Evolutionary conservation across 2,113 vertebrate species (phyloP).

Genomic region (Lonchura striata): DNA sequence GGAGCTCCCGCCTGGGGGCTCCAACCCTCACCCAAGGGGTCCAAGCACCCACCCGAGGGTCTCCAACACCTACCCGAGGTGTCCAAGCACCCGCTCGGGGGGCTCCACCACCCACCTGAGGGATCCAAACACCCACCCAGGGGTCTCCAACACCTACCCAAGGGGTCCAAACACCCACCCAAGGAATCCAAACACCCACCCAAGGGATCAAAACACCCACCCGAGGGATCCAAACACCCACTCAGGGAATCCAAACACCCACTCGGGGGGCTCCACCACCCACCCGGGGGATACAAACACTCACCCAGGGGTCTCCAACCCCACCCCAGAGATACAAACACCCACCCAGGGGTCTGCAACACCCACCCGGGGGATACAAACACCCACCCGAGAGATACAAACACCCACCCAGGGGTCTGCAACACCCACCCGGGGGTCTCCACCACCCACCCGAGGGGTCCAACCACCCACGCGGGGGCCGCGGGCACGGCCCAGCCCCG

Average conservation of each 20-base stretch:
- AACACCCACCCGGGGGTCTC: background rate
- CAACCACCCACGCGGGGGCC: background rate
- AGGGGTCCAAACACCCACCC: no score
- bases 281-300: background rate
- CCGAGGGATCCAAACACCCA: no score
- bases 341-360: background rate
- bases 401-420: background rate
- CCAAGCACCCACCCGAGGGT: no score
- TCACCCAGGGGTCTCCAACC: background rate
- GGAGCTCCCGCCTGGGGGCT: background rate
- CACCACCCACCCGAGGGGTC: background rate
- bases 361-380: background rate
- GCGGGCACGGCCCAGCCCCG: background rate
- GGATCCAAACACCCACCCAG: background rate
- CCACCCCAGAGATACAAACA: background rate
- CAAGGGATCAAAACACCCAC: no score
- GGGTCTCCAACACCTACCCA: accelerated
- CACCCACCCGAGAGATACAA: background rate
- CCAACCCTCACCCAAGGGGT: background rate
- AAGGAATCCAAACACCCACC: no score
- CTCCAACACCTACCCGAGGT: no score
- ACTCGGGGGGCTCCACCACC: background rate
- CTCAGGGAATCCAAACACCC: background rate
- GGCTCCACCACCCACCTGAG: accelerated
- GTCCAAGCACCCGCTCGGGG: background rate